Evolutionary conservation across 2,113 vertebrate genomes (phyloP).

Genomic region (Anarhynchus alexandrinus): DNA sequence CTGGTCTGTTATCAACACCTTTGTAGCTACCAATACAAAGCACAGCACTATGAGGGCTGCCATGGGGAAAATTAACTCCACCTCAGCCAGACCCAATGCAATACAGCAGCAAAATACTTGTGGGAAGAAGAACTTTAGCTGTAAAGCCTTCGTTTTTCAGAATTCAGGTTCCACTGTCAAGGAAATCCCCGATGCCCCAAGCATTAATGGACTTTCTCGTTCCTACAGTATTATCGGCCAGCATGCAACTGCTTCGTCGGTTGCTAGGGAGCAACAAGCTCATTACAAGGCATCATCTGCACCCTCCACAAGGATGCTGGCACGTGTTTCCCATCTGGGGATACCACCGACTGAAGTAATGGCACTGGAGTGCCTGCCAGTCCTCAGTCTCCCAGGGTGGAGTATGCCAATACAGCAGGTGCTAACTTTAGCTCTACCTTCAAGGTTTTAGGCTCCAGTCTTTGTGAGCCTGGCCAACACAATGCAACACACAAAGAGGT

Average conservation of each 20-base stretch:
- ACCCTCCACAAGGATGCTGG: constrained; percentile 50
- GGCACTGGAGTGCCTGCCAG: constrained; percentile 35
- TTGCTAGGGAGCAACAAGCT: constrained; percentile 74
- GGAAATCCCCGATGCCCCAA: constrained; percentile 44
- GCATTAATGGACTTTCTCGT: constrained; percentile 44
- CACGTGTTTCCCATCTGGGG: constrained; percentile 65
- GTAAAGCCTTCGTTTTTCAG: constrained; percentile 40
- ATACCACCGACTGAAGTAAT: not conserved
- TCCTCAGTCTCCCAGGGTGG: not conserved
- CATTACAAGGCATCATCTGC: constrained; percentile 48
- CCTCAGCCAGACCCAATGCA: not conserved
- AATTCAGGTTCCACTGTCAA: constrained; percentile 54
- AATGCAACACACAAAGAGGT: not conserved
- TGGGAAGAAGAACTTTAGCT: not conserved
- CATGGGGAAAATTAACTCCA: not conserved
- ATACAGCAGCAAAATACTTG: constrained; percentile 32
- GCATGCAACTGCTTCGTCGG: constrained; percentile 42
- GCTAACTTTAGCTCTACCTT: not conserved
- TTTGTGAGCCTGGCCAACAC: not conserved
- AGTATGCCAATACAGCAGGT: constrained; percentile 19
- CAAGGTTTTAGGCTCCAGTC: not conserved
- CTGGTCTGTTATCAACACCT: not conserved
- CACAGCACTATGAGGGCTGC: not conserved
- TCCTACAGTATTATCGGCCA: constrained; percentile 28
- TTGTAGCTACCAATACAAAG: not conserved